These are phyloP conservation scores for Phoxinus dragarum DNA, from an alignment of 2,797 vertebrate species.

Conservation along the genomic window DNA sequence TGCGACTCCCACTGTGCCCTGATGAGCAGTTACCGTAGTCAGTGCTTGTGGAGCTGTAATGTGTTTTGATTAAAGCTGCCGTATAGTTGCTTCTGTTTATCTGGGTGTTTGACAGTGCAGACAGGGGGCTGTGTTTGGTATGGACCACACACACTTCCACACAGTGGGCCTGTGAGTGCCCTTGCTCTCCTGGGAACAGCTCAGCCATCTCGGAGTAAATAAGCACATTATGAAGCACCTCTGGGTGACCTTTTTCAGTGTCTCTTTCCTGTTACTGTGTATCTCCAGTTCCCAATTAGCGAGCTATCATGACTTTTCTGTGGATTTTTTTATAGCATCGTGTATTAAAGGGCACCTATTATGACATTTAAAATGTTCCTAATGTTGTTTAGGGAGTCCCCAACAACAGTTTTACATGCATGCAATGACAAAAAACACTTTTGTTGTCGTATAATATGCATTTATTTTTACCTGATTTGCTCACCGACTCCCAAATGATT, in stretches of 20 bases:
- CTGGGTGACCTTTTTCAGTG: constrained; percentile 24
- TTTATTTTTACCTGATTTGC: too few species aligned
- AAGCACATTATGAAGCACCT: neutral
- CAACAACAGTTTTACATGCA: too few species aligned
- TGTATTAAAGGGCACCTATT: too few species aligned
- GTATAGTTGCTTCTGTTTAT: constrained; percentile 13
- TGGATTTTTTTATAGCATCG: constrained; percentile 17
- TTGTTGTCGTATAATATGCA: too few species aligned
- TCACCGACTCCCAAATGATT: too few species aligned
- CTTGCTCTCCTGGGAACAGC: neutral
- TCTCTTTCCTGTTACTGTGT: neutral
- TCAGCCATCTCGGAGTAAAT: constrained; percentile 5
- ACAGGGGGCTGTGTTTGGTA: constrained; percentile 35
- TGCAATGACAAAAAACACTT: too few species aligned
- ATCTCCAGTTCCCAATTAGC: neutral
- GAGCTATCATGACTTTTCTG: neutral
- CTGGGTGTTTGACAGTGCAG: constrained; percentile 27
- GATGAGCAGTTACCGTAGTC: constrained; percentile 1
- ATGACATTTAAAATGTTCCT: too few species aligned
- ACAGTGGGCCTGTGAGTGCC: neutral
- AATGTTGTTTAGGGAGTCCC: too few species aligned
- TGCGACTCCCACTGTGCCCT: neutral
- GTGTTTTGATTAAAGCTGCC: constrained; percentile 30
- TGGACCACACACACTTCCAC: constrained; percentile 37
- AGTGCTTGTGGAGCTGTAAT: constrained; percentile 8